Evolutionary conservation across 2,888 invertebrate genomes (phyloP), one percentile per base, ranked within the genome.

Genomic region (Allygus modestus): DNA sequence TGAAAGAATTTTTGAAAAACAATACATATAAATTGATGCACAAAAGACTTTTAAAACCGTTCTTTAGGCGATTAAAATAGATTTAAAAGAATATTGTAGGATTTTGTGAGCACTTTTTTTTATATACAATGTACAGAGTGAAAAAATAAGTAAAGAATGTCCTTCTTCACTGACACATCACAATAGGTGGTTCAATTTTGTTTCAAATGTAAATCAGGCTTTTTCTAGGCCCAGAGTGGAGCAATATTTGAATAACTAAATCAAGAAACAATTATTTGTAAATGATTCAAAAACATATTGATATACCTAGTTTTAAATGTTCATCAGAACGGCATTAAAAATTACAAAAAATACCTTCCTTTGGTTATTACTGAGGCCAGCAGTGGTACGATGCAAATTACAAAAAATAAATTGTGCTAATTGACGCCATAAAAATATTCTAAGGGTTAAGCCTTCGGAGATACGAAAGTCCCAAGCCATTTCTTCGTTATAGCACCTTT

Each of bases 391-490:
- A 31, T 31, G 28, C 17, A 65, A 65, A 65, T 65, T 31, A 65
- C 65, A 31, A 65, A 65, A 65, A 65, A 65, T 65, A 65, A 65
- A 65, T 65, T 65, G 65, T 65, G 65, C 65, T 65, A 65, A 65
- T 65, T 65, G 65, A 65, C 65, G 31, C 65, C 65, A 65, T 28
- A 26, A 65, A 65, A 65, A 65, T 28, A 65, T 65, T 65, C 65
- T 65, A 65, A 26, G 65, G 65, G 65, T 65, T 7, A 20, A 23
- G 5, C 65, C 28, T 28, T 26, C 65, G 20, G 31, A 15, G 28
- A 65, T 65, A 65, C 65, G n/a, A 65, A 31, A 65, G 65, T 65
- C 31, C 58, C 65, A 65, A 1, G 28, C 31, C 31, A 4, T 15
- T 65, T 28, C 65, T 28, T 31, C 65, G 1, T 17, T 31, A 65